These are phyloP conservation scores for Chondrosia reniformis DNA, from an alignment of 37 sponge, comb jelly and placozoan species.

Conservation along the genomic window DNA sequence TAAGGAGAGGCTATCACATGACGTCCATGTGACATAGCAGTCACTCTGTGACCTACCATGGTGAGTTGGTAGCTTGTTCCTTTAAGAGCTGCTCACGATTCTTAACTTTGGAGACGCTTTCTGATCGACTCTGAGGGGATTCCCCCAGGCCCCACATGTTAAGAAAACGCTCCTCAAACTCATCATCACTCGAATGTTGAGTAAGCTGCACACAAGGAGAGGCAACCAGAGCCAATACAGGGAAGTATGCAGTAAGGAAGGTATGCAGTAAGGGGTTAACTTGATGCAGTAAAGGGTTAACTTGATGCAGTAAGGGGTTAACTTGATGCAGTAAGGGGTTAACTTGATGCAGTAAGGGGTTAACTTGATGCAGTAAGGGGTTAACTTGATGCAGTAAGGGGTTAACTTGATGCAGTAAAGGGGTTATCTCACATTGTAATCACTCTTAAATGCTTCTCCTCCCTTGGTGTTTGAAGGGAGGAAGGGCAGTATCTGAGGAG, in stretches of 20 bases:
- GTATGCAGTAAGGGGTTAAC: no score
- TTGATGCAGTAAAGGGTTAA: no score
- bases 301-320: no score
- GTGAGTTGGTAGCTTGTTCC: constrained; percentile 63
- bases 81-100: constrained; percentile 49
- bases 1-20: neutral
- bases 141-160: constrained; percentile 68
- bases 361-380: no score
- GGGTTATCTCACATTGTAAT: constrained; percentile 53
- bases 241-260: no score
- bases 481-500: constrained; percentile 85
- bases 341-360: no score
- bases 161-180: constrained; percentile 84
- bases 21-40: neutral
- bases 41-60: constrained; percentile 77
- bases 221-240: no score
- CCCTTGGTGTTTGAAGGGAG: constrained; percentile 84
- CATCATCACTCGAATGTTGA: constrained; percentile 28
- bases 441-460: constrained; percentile 60
- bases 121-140: constrained; percentile 17
- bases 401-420: neutral
- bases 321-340: no score
- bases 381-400: no score
- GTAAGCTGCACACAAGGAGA: no score
- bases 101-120: neutral